phyloP scores from a whole-genome alignment of 53 echinoderm and acorn worm species.

The Luidia sarsii region DNA sequence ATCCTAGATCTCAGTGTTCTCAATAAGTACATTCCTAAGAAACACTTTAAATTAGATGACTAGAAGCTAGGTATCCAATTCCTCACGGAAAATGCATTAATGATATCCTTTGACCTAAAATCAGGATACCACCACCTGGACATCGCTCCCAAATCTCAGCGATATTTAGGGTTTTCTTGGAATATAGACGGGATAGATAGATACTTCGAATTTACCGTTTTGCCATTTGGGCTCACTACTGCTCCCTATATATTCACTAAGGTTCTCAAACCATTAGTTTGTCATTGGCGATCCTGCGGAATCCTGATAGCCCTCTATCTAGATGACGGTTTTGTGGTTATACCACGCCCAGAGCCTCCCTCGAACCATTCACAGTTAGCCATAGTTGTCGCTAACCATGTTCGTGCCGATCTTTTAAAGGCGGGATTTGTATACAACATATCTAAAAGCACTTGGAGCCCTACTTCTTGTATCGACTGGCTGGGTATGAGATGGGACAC shows the following conservation, averaged over 20 bases:
- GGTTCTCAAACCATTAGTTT: background rate
- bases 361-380: background rate
- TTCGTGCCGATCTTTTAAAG: background rate
- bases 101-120: slow-evolving; percentile 11
- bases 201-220: slow-evolving; percentile 6
- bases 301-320: background rate
- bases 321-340: slow-evolving; percentile 6
- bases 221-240: background rate
- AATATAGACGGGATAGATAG: background rate
- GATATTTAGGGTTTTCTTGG: background rate
- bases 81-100: background rate
- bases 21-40: background rate
- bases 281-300: slow-evolving; percentile 10
- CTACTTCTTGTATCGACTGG: slow-evolving; percentile 4
- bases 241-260: slow-evolving; percentile 4
- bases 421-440: slow-evolving; percentile 28
- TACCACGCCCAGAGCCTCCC: background rate
- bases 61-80: slow-evolving; percentile 1
- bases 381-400: background rate
- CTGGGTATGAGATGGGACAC: slow-evolving; percentile 33
- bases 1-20: background rate
- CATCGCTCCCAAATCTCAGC: background rate
- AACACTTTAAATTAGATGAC: background rate
- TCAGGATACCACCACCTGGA: slow-evolving; percentile 9
- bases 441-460: background rate